Base-by-base conservation (phyloP, 2,797 vertebrate genomes). In the Oryzias dopingdopingensis region DNA sequence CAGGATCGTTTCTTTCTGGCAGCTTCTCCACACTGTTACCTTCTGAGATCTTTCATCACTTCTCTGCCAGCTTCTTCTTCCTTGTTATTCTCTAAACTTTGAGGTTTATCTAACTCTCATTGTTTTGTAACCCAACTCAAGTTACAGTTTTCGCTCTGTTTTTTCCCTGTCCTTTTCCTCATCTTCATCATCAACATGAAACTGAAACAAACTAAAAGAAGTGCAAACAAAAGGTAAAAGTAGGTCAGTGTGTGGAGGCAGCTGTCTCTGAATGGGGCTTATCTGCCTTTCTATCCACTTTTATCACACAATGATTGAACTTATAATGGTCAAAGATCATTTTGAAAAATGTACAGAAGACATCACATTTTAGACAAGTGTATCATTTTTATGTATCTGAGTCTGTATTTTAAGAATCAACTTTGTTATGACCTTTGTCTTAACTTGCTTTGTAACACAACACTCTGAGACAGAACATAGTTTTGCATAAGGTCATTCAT, bases 1-100 rank as follows among this genome's bases (percentile, higher is more conserved):
- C 29, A 67, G 59, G 66, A 67, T 69, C 29, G 17, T 70, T 64
- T 54, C 29, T 56, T 32, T 62, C 52, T 55, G 50, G 59, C 52
- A 6, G 16, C 42, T 53, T 77, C 49, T 17, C 32, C 32, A 12
- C 45, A 53, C 23, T 56, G 74, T 65, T 47, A 42, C 58, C 46
- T 49, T 64, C 16, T 58, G 52, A 42, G 43, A 75, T 70, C 51
- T 70, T 47, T 66, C 42, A 20, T 46, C 42, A 0, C 49, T 74
- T 37, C 2, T 64, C 26, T 56, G 17, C 61, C 47, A 52, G 23
- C 24, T 17, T 37, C 32, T 37, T 74, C 20, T 43, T 50, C 17
- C 15, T 24, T 45, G 16, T 64, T 48, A 22, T 47, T 37, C 42
- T 32, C 26, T 49, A 14, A 67, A 58, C 4, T 6, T 52, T 0